Percentiles rank a stretch among this genome's conserved stretches.
phyloP scores from a whole-genome alignment of 1,140 invertebrate species.

The Drosophila willistoni region DNA sequence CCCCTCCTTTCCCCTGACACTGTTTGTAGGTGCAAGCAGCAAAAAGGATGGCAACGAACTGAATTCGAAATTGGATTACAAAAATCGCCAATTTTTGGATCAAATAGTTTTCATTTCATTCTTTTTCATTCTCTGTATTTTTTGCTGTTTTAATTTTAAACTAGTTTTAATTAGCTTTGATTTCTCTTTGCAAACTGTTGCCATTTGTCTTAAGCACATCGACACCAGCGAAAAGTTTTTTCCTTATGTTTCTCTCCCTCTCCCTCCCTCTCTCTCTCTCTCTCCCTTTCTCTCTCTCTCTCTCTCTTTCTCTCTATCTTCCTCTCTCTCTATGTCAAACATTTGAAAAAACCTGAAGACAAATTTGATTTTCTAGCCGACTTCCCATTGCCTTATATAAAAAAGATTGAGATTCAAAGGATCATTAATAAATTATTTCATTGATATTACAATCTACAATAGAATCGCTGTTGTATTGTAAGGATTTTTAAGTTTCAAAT shows the following conservation, averaged over 20 bases:
- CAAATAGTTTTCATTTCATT: constrained; percentile 2
- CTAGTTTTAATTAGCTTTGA: constrained; percentile 26
- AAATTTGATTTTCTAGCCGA: background rate
- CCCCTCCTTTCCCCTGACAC: background rate
- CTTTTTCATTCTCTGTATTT: background rate
- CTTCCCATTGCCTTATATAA: background rate
- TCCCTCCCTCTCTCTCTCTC: background rate
- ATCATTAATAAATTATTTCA: too few species aligned
- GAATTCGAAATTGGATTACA: constrained; percentile 13
- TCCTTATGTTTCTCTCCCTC: background rate
- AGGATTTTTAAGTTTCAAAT: too few species aligned
- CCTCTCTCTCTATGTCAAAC: background rate
- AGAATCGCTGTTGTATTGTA: too few species aligned
- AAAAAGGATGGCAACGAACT: too few species aligned
- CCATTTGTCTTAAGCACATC: constrained; percentile 30
- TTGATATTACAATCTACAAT: too few species aligned
- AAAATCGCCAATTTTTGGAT: constrained; percentile 2
- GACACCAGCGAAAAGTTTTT: constrained; percentile 14
- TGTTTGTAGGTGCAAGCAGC: background rate
- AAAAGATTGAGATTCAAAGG: too few species aligned
- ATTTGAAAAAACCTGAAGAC: background rate
- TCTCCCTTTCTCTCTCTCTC: background rate
- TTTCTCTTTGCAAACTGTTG: constrained; percentile 2
- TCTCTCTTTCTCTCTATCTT: background rate
- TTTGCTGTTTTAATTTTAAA: constrained; percentile 8